Evolutionary conservation across 2,888 invertebrate genomes (phyloP).

Genomic region (Drosophila niveifrons): DNA sequence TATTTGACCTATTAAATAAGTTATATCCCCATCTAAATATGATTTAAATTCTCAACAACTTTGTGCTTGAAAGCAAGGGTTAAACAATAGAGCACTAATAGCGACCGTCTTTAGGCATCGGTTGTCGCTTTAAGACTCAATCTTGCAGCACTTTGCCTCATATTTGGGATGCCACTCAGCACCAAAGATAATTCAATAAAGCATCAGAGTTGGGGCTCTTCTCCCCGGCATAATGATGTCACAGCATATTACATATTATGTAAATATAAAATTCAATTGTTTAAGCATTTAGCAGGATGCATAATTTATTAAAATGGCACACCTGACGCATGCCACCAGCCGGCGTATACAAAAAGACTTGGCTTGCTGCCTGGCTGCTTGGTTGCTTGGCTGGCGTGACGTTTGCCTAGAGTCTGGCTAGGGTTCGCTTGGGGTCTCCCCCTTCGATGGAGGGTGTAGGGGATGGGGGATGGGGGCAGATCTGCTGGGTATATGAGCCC

Average conservation of each 20-base stretch:
- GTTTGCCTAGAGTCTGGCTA: constrained; percentile 37
- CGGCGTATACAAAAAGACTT: constrained; percentile 44
- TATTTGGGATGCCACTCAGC: constrained; percentile 72
- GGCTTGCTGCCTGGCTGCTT: neutral
- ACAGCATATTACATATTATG: constrained; percentile 83
- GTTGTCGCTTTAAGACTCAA: neutral
- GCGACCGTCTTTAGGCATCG: neutral
- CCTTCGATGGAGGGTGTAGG: neutral
- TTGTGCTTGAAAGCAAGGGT: neutral
- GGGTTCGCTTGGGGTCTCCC: neutral
- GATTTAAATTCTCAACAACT: neutral
- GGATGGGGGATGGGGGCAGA: neutral
- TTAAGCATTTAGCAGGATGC: constrained; percentile 85
- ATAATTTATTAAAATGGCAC: constrained; percentile 85
- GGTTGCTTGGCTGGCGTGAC: neutral
- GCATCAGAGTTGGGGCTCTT: constrained; percentile 31
- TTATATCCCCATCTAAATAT: neutral
- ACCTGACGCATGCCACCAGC: constrained; percentile 81
- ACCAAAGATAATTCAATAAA: constrained; percentile 77
- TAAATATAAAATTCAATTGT: constrained; percentile 85
- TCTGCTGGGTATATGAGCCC: constrained; percentile 13
- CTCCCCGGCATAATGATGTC: constrained; percentile 76
- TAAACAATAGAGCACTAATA: constrained; percentile 5
- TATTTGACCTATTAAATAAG: neutral
- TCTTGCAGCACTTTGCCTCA: constrained; percentile 58